A percentile compares a stretch with the other conserved stretches of the same genome.
phyloP scores from a whole-genome alignment of 2,113 vertebrate genomes.

The Meriones unguiculatus region DNA sequence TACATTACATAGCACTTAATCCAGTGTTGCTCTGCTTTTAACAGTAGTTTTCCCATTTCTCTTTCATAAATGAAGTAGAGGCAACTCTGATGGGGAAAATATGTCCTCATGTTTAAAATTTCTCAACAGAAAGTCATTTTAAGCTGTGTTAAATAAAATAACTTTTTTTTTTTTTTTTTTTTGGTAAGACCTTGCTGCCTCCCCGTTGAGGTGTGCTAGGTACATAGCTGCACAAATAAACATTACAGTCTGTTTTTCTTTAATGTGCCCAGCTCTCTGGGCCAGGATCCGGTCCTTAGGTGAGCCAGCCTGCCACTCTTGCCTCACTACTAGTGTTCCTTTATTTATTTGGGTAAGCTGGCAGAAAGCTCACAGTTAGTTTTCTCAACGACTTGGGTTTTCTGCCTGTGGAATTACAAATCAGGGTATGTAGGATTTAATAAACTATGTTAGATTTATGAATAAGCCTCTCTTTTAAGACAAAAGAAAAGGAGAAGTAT shows the following conservation, averaged over 20 bases:
- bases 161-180: not conserved
- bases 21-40: not conserved
- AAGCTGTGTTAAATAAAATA: not conserved
- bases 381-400: constrained; percentile 37
- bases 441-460: constrained; percentile 1
- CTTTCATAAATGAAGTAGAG: not conserved
- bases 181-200: not conserved
- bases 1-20: not conserved
- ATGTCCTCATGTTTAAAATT: not conserved
- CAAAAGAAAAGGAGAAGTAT: not conserved
- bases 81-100: not conserved
- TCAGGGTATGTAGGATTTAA: not conserved
- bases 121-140: not conserved
- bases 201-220: not conserved
- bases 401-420: constrained; percentile 31
- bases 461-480: not conserved
- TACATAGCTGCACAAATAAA: not conserved
- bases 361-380: constrained; percentile 17
- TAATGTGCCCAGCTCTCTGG: not conserved
- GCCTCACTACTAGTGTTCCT: not conserved
- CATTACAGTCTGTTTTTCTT: not conserved
- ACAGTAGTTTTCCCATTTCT: not conserved
- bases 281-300: not conserved
- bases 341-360: not conserved
- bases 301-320: not conserved